A percentile compares a stretch with the other conserved stretches of the same genome.
Evolutionary conservation across 2,797 vertebrate species (phyloP).

Genomic region (Melanotaenia boesemani): DNA sequence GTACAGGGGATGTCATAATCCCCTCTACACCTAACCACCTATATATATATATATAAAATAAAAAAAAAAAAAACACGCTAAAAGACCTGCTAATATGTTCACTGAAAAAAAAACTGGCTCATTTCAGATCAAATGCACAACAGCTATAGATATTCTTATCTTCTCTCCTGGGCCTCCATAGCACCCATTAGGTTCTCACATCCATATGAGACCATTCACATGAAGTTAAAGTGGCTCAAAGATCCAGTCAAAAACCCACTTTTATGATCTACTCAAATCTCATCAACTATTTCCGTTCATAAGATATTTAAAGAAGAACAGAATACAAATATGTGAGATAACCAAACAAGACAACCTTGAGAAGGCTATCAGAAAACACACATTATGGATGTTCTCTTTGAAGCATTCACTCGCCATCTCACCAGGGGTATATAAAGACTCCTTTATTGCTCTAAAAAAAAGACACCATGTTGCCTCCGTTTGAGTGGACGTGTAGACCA

Average conservation of each 20-base stretch:
- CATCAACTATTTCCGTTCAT: neutral
- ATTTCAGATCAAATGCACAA: slow-evolving; percentile 24
- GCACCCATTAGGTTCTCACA: slow-evolving; percentile 34
- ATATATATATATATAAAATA: no score
- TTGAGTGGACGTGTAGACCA: neutral
- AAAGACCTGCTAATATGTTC: slow-evolving; percentile 33
- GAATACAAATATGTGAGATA: neutral
- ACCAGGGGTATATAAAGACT: neutral
- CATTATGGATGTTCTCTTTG: neutral
- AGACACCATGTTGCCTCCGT: neutral
- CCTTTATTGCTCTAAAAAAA: neutral
- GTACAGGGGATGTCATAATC: slow-evolving; percentile 65
- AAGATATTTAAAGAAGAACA: neutral
- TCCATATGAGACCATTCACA: neutral
- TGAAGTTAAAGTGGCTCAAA: slow-evolving; percentile 10
- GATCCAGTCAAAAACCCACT: slow-evolving; percentile 6
- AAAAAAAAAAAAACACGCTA: slow-evolving; percentile 49
- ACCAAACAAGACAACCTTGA: neutral
- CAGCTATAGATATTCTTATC: slow-evolving; percentile 5
- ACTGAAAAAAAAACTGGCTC: slow-evolving; percentile 5
- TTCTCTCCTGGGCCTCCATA: neutral
- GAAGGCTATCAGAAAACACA: neutral
- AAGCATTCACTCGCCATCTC: neutral
- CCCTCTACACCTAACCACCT: slow-evolving; percentile 22
- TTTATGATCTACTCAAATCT: slow-evolving; percentile 2